Percentiles rank a stretch among this genome's conserved stretches.
phyloP scores from a whole-genome alignment of 1,140 invertebrate species.

The Drosophila pachea region DNA sequence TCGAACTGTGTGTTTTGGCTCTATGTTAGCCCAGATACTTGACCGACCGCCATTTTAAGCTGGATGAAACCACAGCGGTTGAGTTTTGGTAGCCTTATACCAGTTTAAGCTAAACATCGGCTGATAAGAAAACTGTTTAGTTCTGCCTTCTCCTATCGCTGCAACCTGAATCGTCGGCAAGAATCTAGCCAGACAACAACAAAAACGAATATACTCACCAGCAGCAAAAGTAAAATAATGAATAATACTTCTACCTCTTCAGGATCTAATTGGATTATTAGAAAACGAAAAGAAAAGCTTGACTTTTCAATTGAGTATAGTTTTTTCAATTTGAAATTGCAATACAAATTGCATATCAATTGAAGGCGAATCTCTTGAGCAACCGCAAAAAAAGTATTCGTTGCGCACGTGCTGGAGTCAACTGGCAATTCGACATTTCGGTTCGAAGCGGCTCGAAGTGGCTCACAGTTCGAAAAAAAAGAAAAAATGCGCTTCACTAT shows the following conservation, averaged over 20 bases:
- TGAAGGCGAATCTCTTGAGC: too few species aligned
- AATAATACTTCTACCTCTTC: neutral
- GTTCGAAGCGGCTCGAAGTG: conserved; percentile 31
- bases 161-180: conserved; percentile 30
- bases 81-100: conserved; percentile 64
- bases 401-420: conserved; percentile 4
- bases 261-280: too few species aligned
- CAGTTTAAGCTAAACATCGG: conserved; percentile 61
- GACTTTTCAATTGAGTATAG: too few species aligned
- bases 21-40: conserved; percentile 7
- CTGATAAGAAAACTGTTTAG: conserved; percentile 54
- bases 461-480: conserved; percentile 12
- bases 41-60: conserved; percentile 13
- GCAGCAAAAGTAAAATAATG: conserved; percentile 10
- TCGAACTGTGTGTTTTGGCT: neutral
- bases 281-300: too few species aligned
- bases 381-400: neutral
- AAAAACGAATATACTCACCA: neutral
- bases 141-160: conserved; percentile 37
- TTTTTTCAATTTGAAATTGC: too few species aligned
- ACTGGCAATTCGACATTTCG: neutral
- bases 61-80: conserved; percentile 60
- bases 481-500: neutral
- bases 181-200: neutral
- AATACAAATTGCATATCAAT: too few species aligned